Percentiles rank a stretch among this genome's conserved stretches.
phyloP scores from a whole-genome alignment of 2,113 vertebrate species.

The Colius striatus region DNA sequence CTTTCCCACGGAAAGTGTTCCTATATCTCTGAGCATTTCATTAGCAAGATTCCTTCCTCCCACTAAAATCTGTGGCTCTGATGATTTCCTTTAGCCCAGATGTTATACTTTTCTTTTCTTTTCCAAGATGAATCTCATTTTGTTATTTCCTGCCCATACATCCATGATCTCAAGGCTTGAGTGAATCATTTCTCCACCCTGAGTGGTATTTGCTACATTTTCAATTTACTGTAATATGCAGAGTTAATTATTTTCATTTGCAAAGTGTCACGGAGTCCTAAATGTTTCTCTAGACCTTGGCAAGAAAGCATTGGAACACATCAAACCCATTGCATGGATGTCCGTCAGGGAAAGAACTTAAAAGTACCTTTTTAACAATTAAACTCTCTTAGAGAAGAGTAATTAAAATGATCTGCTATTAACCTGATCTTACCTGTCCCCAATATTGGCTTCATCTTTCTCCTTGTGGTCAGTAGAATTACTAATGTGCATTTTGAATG shows the following conservation, averaged over 20 bases:
- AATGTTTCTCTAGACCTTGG: background rate
- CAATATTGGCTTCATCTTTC: background rate
- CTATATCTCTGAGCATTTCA: slow-evolving; percentile 21
- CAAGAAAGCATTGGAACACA: background rate
- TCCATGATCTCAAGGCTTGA: background rate
- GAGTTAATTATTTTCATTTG: slow-evolving; percentile 33
- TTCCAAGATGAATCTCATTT: slow-evolving; percentile 29
- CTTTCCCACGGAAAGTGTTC: background rate
- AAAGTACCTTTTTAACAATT: slow-evolving; percentile 4
- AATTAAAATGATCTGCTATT: background rate
- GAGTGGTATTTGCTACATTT: background rate
- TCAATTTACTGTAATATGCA: background rate
- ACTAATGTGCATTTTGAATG: background rate
- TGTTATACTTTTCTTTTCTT: slow-evolving; percentile 49
- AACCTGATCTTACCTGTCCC: background rate
- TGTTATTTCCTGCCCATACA: slow-evolving; percentile 44
- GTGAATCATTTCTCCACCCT: slow-evolving; percentile 40
- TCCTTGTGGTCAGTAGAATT: background rate
- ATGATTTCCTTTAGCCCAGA: slow-evolving; percentile 49
- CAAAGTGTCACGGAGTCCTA: background rate
- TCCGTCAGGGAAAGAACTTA: background rate
- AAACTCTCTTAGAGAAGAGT: background rate
- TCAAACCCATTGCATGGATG: background rate
- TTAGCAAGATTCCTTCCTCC: slow-evolving; percentile 55
- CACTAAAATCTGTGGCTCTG: slow-evolving; percentile 23